Base-by-base conservation (phyloP, 2,888 invertebrate species). In the Therioaphis trifolii region DNA sequence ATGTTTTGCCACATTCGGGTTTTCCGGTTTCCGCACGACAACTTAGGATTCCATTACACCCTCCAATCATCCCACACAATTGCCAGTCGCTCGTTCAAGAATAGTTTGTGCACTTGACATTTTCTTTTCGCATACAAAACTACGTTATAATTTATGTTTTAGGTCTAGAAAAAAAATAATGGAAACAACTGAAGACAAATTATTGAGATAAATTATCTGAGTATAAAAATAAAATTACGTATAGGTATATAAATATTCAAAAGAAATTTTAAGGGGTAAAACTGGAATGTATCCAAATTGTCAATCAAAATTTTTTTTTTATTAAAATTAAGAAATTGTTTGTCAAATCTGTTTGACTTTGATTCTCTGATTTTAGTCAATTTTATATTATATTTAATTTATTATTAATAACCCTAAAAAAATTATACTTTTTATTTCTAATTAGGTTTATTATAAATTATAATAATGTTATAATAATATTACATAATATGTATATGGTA, bases 1-100 rank as follows among this genome's bases (percentile, higher is more conserved):
- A 80, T 71, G 18, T 58, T 71, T 79, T 15, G 29, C 29, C 46
- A 58, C 27, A 46, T 58, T 80, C 71, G 46, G 43, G 46, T 61
- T 80, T 80, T 71, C 80, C 71, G 80, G 71, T 80, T 80, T 80
- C 80, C 61, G 46, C 68, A 78, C 68, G 27, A 79, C 71, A 79
- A 71, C 69, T 55, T 43, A 9, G 27, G 43, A 79, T 71, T 58
- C 78, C 29, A 79, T 71, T 79, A 46, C 71, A 68, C 43, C 69
- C 69, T 35, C 29, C 58, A 5, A 55, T 61, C 80, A 27, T 58
- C 71, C 66, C 35, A 21, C 15, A 21, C 29, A 24, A 69, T 71
- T 69, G 27, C 71, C 46, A 46, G n/a, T 4, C 27, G 46, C n/a
- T 43, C 27, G 79, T 79, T 71, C 71, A 27, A 29, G 69, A 69